Base-by-base conservation (phyloP, 1,140 invertebrate genomes). In the Orchesella cincta region DNA sequence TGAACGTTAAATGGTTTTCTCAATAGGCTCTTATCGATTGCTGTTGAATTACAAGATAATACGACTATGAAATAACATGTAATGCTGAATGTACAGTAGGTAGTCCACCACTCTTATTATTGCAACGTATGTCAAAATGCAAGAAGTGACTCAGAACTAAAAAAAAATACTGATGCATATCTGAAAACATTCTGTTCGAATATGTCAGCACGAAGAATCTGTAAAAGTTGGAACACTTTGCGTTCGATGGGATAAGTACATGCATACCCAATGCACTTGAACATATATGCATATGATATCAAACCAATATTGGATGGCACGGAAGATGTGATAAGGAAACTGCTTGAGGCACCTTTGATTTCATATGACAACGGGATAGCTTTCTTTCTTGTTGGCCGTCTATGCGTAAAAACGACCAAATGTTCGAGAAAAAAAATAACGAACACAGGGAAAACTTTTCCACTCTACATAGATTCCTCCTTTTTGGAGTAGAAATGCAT, bases 301-400 rank as follows among this genome's bases (percentile, higher is more conserved):
- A n/a, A n/a, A n/a, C n/a, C n/a, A 46, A 46, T 46, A 46, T 46
- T 46, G 20, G 39, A 46, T 8, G 20, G 39, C 39, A 46, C 20
- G 39, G 8, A 57, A 18, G 52, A 18, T 18, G 3, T 26, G 23
- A 57, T 57, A 57, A 57, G 52, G 12, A 57, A 18, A 57, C 23
- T 57, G 52, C 52, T 57, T n/a, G 52, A 26, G 52, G 52, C 52
- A 57, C 52, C 52, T 57, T 57, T 8, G 8, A 57, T 57, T 57
- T 5, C 52, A 57, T 57, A 8, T 57, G 23, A 46, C 39, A 71
- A 71, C 5, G 31, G 23, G 67, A 36, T 28, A 16, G 5, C 5
- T 71, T 71, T 33, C 67, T 36, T 33, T 14, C 67, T n/a, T 57
- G 52, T 23, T 57, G 12, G 12, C 23, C 23, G 8, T 14, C 52